A percentile compares a stretch with the other conserved stretches of the same genome.
Evolutionary conservation across 64 coral and sea anemone genomes (phyloP).

Genomic region (Hydrozoanthus tunicans): DNA sequence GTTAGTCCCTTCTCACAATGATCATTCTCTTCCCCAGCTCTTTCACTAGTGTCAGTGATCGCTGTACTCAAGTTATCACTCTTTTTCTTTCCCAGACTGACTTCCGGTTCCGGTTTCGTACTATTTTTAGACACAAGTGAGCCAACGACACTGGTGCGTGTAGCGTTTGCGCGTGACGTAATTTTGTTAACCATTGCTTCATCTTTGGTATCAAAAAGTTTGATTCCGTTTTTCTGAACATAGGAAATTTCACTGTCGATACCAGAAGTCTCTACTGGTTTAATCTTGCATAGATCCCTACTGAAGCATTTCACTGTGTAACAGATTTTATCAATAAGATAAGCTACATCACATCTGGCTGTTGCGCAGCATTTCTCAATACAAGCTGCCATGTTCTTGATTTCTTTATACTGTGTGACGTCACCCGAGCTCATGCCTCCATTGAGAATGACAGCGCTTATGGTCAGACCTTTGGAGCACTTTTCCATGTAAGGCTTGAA

Average conservation of each 20-base stretch:
- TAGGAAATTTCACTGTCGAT: slow-evolving; percentile 73
- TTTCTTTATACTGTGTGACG: slow-evolving; percentile 77
- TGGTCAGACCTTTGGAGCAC: slow-evolving; percentile 79
- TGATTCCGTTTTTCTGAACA: slow-evolving; percentile 62
- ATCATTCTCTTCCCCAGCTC: background rate
- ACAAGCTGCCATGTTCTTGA: slow-evolving; percentile 69
- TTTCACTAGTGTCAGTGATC: background rate
- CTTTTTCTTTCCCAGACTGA: slow-evolving; percentile 12
- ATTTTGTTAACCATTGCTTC: slow-evolving; percentile 62
- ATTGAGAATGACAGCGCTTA: slow-evolving; percentile 83
- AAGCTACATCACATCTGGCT: slow-evolving; percentile 74
- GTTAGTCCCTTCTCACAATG: slow-evolving; percentile 72
- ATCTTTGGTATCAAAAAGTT: slow-evolving; percentile 68
- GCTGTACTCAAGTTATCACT: background rate
- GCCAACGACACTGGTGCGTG: too few relatives aligned
- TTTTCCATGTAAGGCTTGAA: slow-evolving; percentile 3
- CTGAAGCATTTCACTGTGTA: slow-evolving; percentile 87
- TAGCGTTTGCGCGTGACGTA: background rate
- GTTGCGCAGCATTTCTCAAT: slow-evolving; percentile 74
- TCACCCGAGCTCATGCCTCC: slow-evolving; percentile 95
- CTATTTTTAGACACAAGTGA: background rate
- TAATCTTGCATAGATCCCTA: slow-evolving; percentile 75
- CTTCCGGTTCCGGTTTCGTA: background rate
- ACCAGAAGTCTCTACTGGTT: slow-evolving; percentile 57
- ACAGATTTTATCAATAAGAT: slow-evolving; percentile 74